A percentile compares a stretch with the other conserved stretches of the same genome.
Conservation (phyloP, 2,113 vertebrate genomes). For the Oreotrochilus melanogaster region DNA sequence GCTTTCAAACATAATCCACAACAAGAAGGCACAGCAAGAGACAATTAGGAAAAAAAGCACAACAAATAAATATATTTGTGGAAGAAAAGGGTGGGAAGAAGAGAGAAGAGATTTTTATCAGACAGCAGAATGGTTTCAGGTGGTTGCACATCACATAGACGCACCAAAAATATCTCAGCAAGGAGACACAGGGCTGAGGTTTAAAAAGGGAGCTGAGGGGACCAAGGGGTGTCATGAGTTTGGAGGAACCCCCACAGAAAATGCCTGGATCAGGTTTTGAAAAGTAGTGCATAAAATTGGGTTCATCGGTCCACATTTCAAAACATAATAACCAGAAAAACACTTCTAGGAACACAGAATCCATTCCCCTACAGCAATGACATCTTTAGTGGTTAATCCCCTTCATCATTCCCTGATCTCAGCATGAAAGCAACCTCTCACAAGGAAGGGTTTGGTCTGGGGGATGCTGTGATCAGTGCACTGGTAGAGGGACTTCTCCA, state of each 20-base stretch:
- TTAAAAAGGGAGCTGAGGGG: neutral
- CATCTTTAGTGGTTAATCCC: neutral
- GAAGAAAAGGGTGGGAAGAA: neutral
- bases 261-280: neutral
- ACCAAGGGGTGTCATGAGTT: neutral
- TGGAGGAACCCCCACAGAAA: neutral
- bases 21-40: slow-evolving; percentile 13
- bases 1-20: slow-evolving; percentile 50
- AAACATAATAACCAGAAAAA: neutral
- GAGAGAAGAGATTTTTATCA: neutral
- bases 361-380: neutral
- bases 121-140: neutral
- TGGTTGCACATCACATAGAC: neutral
- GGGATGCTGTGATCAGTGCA: rapidly evolving
- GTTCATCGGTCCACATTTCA: neutral
- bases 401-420: neutral
- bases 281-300: neutral
- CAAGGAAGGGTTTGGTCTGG: neutral
- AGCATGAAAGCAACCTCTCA: neutral
- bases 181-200: neutral
- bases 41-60: neutral
- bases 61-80: neutral
- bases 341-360: neutral
- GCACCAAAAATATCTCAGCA: neutral
- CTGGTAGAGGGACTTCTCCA: neutral